Base-by-base conservation (phyloP, 2,888 invertebrate genomes). In the Blera fallax region DNA sequence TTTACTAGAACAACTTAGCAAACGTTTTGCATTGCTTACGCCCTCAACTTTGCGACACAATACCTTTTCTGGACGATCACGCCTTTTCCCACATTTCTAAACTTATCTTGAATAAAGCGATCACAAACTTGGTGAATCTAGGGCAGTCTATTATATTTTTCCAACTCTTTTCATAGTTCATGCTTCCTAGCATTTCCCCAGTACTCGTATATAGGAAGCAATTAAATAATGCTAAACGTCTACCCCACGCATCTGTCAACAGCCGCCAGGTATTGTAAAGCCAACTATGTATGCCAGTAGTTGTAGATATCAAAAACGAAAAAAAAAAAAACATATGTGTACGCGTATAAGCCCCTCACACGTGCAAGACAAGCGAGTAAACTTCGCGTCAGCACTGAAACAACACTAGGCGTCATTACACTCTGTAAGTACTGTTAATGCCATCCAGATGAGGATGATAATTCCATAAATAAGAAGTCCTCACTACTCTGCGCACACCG, bases 361-460 rank as follows among this genome's bases (percentile, higher is more conserved):
- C 40, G 14, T 4, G 14, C 40, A 73, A 67, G 48, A 48, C 58
- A 37, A 76, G 27, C 58, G 65, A 78, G 83, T 73, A 67, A 58
- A 70, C 70, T 82, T 58, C 27, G 43, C 69, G 76, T 76, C 78
- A 83, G 43, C 72, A 54, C 60, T 78, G 83, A 73, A 67, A 72
- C 62, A 65, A 78, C 73, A 73, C 83, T 78, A 83, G 83, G 83
- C 83, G 85, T 85, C 85, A 77, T 85, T 85, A 85, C 77, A 85
- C 65, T 81, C 76, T 56, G 54, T 85, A 85, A 85, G 85, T 85
- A 85, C 85, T 85, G 85, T 85, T 85, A 85, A 85, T 85, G 76
- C 85, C 85, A 85, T 85, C 85, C 76, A 85, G 85, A 85, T 85
- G 85, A 85, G 65, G 76, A 81, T 85, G 85, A 85, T 85, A 85